phyloP scores from a whole-genome alignment of 2,113 vertebrate genomes.

The Spheniscus mendiculus region DNA sequence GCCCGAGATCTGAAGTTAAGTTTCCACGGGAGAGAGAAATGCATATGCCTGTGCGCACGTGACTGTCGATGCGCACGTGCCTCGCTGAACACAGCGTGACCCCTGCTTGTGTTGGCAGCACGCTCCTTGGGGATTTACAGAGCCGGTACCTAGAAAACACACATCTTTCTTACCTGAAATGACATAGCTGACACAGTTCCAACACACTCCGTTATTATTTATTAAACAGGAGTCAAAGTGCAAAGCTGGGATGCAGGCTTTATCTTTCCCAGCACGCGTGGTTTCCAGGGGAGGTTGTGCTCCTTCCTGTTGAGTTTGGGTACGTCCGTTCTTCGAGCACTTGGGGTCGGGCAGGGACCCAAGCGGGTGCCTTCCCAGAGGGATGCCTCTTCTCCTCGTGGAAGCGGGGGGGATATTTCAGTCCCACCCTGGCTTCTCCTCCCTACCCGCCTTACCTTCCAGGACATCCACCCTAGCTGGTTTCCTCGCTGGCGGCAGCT shows the following conservation, averaged over 20 bases:
- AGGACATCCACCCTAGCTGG: neutral
- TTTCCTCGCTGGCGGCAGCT: neutral
- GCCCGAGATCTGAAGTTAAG: neutral
- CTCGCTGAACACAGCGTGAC: neutral
- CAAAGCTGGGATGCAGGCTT: neutral
- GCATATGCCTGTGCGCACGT: neutral
- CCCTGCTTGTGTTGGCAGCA: neutral
- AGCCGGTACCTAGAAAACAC: neutral
- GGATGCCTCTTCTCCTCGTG: neutral
- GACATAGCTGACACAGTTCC: conserved; percentile 4
- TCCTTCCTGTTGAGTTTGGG: neutral
- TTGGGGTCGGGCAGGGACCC: rapidly evolving
- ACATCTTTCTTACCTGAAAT: neutral
- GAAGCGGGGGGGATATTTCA: neutral
- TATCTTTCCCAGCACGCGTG: neutral
- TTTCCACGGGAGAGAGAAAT: neutral
- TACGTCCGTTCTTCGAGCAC: rapidly evolving
- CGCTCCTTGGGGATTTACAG: neutral
- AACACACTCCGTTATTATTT: neutral
- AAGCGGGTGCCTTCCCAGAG: neutral
- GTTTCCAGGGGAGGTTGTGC: neutral
- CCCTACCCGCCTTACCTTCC: neutral
- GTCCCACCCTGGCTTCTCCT: neutral
- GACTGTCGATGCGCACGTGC: neutral
- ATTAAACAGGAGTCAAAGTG: neutral